These are phyloP conservation scores for Bombus affinis DNA, from an alignment of 1,140 invertebrate species.

Conservation along the genomic window DNA sequence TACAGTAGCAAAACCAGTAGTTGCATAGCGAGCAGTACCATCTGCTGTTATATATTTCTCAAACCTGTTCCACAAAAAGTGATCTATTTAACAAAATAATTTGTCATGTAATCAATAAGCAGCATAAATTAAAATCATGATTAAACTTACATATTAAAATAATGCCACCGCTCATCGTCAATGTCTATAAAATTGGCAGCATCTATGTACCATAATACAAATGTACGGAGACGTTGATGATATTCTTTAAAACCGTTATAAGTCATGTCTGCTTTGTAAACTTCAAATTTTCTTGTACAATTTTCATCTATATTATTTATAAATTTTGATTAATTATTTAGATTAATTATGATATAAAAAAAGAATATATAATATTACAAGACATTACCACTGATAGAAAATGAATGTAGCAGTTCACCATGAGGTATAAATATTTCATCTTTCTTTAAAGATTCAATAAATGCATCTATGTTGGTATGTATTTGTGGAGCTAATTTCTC, in stretches of 20 bases:
- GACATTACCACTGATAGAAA: slow-evolving; percentile 77
- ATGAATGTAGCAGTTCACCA: slow-evolving; percentile 87
- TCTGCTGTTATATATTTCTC: slow-evolving; percentile 89
- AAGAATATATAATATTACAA: neutral
- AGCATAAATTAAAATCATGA: neutral
- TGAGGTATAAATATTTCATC: slow-evolving; percentile 89
- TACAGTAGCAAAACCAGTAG: slow-evolving; percentile 94
- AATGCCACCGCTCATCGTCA: slow-evolving; percentile 96
- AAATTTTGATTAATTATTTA: neutral
- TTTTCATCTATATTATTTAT: slow-evolving; percentile 76
- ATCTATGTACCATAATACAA: slow-evolving; percentile 97
- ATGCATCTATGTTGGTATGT: slow-evolving; percentile 88
- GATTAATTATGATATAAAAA: neutral
- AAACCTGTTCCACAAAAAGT: slow-evolving; percentile 85
- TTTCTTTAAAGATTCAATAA: slow-evolving; percentile 86
- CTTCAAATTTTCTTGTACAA: slow-evolving; percentile 88
- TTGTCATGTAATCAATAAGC: neutral
- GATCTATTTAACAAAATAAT: slow-evolving; percentile 41
- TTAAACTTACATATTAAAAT: slow-evolving; percentile 91
- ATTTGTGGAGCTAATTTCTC: slow-evolving; percentile 85
- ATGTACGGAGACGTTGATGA: slow-evolving; percentile 94
- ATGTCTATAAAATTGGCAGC: slow-evolving; percentile 95
- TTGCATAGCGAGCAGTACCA: slow-evolving; percentile 87
- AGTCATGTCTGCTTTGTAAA: slow-evolving; percentile 89
- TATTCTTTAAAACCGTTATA: slow-evolving; percentile 90